Percentiles rank a stretch among this genome's conserved stretches.
These are phyloP conservation scores for Hartigia nigra DNA, from an alignment of 2,888 invertebrate genomes.

Conservation along the genomic window DNA sequence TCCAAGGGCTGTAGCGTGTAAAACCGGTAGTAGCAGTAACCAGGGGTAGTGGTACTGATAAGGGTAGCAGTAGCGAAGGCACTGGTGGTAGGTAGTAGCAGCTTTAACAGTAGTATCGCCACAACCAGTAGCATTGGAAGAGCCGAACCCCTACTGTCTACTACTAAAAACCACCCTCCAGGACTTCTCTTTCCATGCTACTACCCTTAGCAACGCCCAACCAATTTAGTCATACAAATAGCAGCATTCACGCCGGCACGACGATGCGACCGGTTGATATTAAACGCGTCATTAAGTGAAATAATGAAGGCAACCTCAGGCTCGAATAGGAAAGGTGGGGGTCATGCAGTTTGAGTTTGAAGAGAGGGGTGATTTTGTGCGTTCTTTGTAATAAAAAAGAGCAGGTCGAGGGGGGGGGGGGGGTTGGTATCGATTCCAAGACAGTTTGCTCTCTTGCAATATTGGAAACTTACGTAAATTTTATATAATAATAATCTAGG, in stretches of 20 bases:
- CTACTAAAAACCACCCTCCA: constrained; percentile 1
- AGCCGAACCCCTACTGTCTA: background rate
- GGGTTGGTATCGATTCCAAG: background rate
- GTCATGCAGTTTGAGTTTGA: background rate
- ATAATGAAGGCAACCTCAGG: constrained; percentile 44
- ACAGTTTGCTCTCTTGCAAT: background rate
- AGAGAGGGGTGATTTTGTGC: background rate
- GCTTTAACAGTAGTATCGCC: background rate
- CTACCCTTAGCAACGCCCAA: constrained; percentile 38
- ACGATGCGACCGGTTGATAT: constrained; percentile 45
- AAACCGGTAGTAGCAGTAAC: background rate
- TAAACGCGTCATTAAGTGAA: constrained; percentile 50
- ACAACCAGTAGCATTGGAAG: background rate
- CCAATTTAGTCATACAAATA: constrained; percentile 54
- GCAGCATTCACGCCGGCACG: constrained; percentile 40
- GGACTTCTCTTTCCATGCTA: background rate
- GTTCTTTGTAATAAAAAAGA: background rate
- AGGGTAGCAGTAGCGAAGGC: background rate
- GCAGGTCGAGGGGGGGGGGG: too few relatives aligned
- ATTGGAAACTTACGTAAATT: too few relatives aligned
- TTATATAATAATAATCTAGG: too few relatives aligned
- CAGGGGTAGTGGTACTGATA: background rate
- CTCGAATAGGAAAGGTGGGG: background rate
- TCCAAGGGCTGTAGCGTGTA: background rate
- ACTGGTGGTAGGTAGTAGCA: background rate